Conservation (phyloP, 2,113 vertebrate genomes). For the Mormyrus lacerda region DNA sequence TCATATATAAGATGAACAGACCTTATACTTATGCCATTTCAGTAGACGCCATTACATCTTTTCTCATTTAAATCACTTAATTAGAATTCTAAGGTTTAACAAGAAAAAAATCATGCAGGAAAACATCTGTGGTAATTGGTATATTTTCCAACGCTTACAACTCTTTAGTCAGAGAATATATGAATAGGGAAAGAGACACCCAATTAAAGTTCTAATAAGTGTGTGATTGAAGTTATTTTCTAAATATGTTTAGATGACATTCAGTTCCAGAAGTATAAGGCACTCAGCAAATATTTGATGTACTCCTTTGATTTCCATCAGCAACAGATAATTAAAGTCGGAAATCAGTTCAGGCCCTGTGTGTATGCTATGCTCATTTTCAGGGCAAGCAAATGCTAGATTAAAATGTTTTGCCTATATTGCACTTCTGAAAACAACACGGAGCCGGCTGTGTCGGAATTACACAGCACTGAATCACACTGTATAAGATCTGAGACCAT, state of each 20-base stretch:
- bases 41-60: background rate
- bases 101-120: background rate
- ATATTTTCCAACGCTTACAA: background rate
- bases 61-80: background rate
- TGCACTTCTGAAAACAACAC: background rate
- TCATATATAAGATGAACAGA: background rate
- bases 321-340: constrained; percentile 7
- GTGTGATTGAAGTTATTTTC: constrained; percentile 5
- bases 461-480: background rate
- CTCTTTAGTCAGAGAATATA: background rate
- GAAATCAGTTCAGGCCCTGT: background rate
- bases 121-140: background rate
- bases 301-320: background rate
- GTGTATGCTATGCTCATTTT: background rate
- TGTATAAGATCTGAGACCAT: background rate
- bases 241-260: constrained; percentile 6
- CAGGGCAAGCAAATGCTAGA: background rate
- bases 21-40: background rate
- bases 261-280: background rate
- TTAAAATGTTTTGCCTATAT: background rate
- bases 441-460: background rate
- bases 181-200: background rate
- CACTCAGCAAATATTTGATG: constrained; percentile 3
- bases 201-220: background rate
- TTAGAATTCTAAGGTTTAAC: background rate